Evolutionary conservation across 2,888 invertebrate genomes (phyloP).

Genomic region (Cheiracanthium punctorium): DNA sequence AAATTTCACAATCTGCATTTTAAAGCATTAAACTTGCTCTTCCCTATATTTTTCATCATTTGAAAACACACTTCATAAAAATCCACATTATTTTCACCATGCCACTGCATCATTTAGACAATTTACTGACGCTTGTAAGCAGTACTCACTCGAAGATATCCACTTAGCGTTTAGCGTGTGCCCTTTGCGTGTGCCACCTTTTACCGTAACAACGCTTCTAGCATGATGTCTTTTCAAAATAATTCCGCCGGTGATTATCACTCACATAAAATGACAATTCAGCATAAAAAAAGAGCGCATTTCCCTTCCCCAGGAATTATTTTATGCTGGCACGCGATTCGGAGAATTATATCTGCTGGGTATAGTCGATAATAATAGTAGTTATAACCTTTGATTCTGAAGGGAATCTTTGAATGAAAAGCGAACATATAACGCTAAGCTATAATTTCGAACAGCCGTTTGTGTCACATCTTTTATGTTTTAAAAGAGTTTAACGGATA

Average conservation of each 20-base stretch:
- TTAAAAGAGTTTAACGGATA: too few relatives aligned
- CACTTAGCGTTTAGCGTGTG: neutral
- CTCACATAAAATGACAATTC: neutral
- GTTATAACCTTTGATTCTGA: neutral
- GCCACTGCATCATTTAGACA: neutral
- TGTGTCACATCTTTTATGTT: neutral
- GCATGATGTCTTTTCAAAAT: neutral
- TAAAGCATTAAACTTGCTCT: neutral
- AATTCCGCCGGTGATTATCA: neutral
- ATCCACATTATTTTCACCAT: too few relatives aligned
- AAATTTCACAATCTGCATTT: too few relatives aligned
- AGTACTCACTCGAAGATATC: neutral
- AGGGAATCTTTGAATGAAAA: neutral
- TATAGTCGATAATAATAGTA: neutral
- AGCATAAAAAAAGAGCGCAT: neutral
- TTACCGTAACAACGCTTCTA: neutral
- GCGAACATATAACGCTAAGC: neutral
- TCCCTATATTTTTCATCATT: neutral
- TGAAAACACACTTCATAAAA: too few relatives aligned
- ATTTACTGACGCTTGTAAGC: neutral
- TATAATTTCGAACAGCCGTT: neutral
- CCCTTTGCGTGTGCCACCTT: neutral
- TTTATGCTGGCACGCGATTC: neutral
- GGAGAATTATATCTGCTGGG: neutral
- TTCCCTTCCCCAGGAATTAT: neutral